These are phyloP conservation scores for Virgularia gustaviana DNA, from an alignment of 92 coral and sea anemone species.

Conservation along the genomic window DNA sequence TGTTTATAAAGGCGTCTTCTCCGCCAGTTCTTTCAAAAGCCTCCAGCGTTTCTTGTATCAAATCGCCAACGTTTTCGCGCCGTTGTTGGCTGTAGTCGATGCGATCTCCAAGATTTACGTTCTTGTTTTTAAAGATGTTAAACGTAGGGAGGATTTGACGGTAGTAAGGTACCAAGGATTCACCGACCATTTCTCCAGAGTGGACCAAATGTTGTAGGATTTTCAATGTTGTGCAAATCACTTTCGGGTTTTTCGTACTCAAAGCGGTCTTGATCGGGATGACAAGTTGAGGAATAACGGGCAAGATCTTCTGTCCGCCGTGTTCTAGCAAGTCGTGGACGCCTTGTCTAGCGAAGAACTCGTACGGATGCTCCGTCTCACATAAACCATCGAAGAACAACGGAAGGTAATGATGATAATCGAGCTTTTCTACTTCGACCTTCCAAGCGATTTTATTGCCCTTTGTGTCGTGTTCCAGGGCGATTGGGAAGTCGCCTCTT, in stretches of 20 bases:
- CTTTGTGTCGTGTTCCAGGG: conserved; percentile 97
- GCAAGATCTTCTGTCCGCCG: conserved; percentile 86
- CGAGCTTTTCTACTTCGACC: conserved; percentile 95
- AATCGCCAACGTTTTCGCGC: conserved; percentile 91
- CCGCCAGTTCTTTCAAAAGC: conserved; percentile 89
- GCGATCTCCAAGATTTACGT: conserved; percentile 95
- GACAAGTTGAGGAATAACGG: conserved; percentile 93
- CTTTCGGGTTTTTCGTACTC: conserved; percentile 73
- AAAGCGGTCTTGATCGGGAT: conserved; percentile 91
- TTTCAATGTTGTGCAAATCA: conserved; percentile 88
- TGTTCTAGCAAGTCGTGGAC: conserved; percentile 99
- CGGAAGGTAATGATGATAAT: conserved; percentile 96
- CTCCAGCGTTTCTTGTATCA: conserved; percentile 94
- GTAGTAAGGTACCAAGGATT: conserved; percentile 96
- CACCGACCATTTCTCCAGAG: conserved; percentile 85
- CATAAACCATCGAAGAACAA: conserved; percentile 95
- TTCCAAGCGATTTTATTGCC: conserved; percentile 99
- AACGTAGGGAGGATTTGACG: conserved; percentile 93
- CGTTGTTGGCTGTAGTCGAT: conserved; percentile 99
- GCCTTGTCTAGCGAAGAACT: conserved; percentile 96
- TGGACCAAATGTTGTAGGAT: conserved; percentile 82
- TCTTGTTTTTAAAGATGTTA: conserved; percentile 86
- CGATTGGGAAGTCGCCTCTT: conserved; percentile 98
- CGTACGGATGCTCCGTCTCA: conserved; percentile 90
- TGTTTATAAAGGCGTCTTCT: conserved; percentile 94